Percentiles rank a stretch among this genome's conserved stretches.
These are phyloP conservation scores for Suncus etruscus DNA, from an alignment of 2,113 vertebrate species.

Conservation along the genomic window DNA sequence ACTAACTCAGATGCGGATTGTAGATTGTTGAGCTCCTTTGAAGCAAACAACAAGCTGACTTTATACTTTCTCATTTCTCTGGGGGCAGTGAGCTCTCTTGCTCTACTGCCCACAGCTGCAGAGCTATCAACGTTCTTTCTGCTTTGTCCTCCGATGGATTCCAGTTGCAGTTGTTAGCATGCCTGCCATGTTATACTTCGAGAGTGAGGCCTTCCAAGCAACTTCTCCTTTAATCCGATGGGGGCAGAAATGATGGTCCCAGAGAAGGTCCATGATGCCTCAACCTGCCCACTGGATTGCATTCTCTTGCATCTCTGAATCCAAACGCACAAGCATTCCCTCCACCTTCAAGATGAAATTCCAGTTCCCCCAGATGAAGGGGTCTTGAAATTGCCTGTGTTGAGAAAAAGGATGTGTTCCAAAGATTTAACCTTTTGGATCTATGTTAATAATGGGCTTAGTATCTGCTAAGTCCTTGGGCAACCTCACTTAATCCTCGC, in stretches of 20 bases:
- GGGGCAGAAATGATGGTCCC: background rate
- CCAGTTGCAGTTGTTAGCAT: background rate
- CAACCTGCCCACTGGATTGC: background rate
- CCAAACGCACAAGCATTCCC: background rate
- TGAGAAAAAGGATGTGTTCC: background rate
- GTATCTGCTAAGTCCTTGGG: too few relatives aligned
- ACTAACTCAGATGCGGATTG: background rate
- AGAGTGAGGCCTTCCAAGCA: background rate
- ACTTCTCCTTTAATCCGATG: background rate
- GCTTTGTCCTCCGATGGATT: background rate
- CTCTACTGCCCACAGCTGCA: background rate
- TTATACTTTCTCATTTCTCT: background rate
- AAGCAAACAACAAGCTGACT: background rate
- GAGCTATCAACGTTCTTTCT: background rate
- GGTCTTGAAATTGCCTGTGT: background rate
- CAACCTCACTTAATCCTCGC: too few relatives aligned
- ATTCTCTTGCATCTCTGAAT: constrained; percentile 18
- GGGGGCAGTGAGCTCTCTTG: background rate
- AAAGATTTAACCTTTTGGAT: background rate
- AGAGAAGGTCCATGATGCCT: background rate
- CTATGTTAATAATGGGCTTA: background rate
- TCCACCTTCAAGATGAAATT: constrained; percentile 1
- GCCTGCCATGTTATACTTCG: background rate
- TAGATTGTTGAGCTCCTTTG: constrained; percentile 3
- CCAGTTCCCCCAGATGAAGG: background rate